Conservation (phyloP, 1,140 invertebrate genomes). For the Aphaenogaster ashmeadi region DNA sequence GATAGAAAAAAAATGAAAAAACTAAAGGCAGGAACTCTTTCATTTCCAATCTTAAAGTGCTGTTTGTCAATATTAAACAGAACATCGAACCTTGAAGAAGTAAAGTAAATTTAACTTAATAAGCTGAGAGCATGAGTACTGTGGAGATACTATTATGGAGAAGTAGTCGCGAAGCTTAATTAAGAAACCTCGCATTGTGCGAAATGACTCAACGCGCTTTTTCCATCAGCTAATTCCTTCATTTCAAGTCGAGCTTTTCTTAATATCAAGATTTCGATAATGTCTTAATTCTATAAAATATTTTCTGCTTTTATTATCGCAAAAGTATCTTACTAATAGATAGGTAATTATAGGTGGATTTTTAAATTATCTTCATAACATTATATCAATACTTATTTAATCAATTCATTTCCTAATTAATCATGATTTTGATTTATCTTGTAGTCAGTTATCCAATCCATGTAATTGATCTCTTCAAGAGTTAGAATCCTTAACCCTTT, state of each 20-base stretch:
- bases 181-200: not conserved
- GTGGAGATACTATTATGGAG: not conserved
- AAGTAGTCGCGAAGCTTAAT: conserved; percentile 25
- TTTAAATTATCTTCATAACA: conserved; percentile 7
- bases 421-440: conserved; percentile 3
- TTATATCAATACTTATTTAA: conserved; percentile 27
- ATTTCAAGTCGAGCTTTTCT: not conserved
- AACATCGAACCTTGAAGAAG: not conserved
- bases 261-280: not conserved
- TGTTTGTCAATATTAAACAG: conserved; percentile 33
- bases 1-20: not conserved
- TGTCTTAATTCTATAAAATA: not conserved
- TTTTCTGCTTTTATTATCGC: not conserved
- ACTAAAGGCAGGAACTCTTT: not conserved
- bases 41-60: not conserved
- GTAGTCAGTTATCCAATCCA: not conserved
- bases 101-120: conserved; percentile 43
- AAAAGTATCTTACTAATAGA: not conserved
- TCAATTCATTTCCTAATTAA: not conserved
- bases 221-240: not conserved
- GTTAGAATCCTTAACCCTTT: not conserved
- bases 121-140: conserved; percentile 4
- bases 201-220: not conserved
- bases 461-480: not conserved
- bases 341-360: not conserved